Base-by-base conservation (phyloP, 2,888 invertebrate species). In the Osmoderma eremita region DNA sequence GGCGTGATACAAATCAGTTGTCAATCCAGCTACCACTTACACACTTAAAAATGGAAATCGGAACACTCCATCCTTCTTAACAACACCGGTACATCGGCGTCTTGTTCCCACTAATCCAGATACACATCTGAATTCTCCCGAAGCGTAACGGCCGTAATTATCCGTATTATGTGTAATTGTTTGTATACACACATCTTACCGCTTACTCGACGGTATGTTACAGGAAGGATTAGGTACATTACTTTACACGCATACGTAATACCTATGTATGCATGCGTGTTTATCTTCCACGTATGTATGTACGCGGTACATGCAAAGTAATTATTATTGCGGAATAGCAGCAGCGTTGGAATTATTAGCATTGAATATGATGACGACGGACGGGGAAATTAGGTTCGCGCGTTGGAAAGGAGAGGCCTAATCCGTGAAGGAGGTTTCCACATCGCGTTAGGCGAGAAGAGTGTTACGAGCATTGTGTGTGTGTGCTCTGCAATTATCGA, bases 151-250 rank as follows among this genome's bases (percentile, higher is more conserved):
- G 30, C 68, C 68, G 74, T 79, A 79, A 79, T 79, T 79, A 79
- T 77, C 75, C 74, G 74, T 77, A 78, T 77, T 78, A 77, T 77
- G 76, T 78, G 75, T 78, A 78, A 79, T 79, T 78, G 79, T 79
- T 78, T 76, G 75, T 75, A 75, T 54, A 39, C 30, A 30, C 10
- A 30, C 30, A 10, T 30, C 30, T 30, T 30, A 30, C 30, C 8
- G 30, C 30, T 30, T 30, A 6, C 10, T 30, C 5, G 30, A 30
- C 30, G 30, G 30, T 10, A 10, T 30, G 30, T 30, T 30, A 30
- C 10, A 30, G 30, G 30, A 30, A 30, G 30, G 30, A 30, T 30
- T 30, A 30, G 30, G 30, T 5, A 30, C 30, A 30, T 30, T 30
- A 30, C 30, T 30, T 30, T 30, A 30, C 30, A 30, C 10, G 64